Conservation (phyloP, 2,888 invertebrate species). For the Plemyria rubiginata region DNA sequence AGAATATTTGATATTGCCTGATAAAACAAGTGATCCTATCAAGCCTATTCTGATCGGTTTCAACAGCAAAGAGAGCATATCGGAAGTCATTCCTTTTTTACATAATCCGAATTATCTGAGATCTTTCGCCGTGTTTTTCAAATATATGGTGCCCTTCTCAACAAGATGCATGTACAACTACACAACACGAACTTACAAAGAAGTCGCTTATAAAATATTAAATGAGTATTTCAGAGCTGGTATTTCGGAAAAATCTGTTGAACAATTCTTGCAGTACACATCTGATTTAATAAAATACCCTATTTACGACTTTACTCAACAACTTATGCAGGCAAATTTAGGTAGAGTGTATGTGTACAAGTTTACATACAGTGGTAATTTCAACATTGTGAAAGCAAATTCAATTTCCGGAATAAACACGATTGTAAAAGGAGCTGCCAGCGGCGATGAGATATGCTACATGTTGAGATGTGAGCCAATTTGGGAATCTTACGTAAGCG, state of each 20-base stretch:
- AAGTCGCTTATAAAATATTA: slow-evolving; percentile 62
- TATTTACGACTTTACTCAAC: slow-evolving; percentile 70
- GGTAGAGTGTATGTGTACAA: slow-evolving; percentile 70
- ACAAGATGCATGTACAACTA: slow-evolving; percentile 64
- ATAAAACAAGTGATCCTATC: slow-evolving; percentile 36
- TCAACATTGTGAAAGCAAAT: slow-evolving; percentile 69
- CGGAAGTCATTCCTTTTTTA: slow-evolving; percentile 74
- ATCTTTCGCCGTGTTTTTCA: slow-evolving; percentile 61
- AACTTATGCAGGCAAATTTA: slow-evolving; percentile 42
- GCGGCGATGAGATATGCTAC: slow-evolving; percentile 80
- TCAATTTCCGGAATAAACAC: slow-evolving; percentile 53
- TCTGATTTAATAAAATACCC: slow-evolving; percentile 76
- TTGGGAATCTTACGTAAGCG: slow-evolving; percentile 63
- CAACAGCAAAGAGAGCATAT: slow-evolving; percentile 77
- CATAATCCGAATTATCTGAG: slow-evolving; percentile 65
- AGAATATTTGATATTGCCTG: slow-evolving; percentile 49
- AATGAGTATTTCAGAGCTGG: slow-evolving; percentile 62
- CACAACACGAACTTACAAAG: slow-evolving; percentile 55
- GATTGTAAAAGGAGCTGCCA: slow-evolving; percentile 72
- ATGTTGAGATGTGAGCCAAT: slow-evolving; percentile 75
- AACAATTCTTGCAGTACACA: slow-evolving; percentile 67
- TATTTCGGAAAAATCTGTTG: slow-evolving; percentile 60
- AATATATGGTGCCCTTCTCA: slow-evolving; percentile 73
- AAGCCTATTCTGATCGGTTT: slow-evolving; percentile 79
- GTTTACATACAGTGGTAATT: slow-evolving; percentile 74